Percentiles rank a stretch among this genome's conserved stretches.
These are phyloP conservation scores for Motacilla alba DNA, from an alignment of 2,113 vertebrate species.

Conservation along the genomic window DNA sequence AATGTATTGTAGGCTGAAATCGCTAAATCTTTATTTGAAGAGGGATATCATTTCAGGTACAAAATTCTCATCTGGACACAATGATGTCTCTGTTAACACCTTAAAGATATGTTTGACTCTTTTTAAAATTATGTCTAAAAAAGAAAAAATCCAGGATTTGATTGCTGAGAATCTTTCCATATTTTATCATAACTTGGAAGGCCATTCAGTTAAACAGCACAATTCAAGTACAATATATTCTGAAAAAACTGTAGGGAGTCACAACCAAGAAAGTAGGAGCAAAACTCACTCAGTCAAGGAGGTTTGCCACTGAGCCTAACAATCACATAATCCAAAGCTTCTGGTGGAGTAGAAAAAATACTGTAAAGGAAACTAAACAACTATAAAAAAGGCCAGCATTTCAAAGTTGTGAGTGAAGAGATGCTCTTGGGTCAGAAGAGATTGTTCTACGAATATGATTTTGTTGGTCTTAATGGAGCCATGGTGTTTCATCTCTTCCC, in stretches of 20 bases:
- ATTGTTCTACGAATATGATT: not conserved
- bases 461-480: not conserved
- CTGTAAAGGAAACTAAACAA: not conserved
- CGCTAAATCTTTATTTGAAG: not conserved
- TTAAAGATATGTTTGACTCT: not conserved
- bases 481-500: not conserved
- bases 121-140: not conserved
- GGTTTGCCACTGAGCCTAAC: not conserved
- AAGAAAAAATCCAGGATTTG: not conserved
- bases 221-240: not conserved
- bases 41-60: not conserved
- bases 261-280: not conserved
- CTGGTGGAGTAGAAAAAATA: not conserved
- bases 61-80: not conserved
- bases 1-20: not conserved
- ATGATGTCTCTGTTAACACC: not conserved
- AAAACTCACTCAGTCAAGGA: fast-evolving
- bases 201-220: not conserved
- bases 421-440: not conserved
- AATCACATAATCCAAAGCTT: not conserved
- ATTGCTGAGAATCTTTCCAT: not conserved
- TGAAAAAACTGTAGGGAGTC: not conserved
- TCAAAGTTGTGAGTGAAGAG: not conserved
- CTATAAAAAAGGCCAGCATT: not conserved
- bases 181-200: not conserved